phyloP scores from a whole-genome alignment of 2,888 invertebrate species.

The Dysmachus trigonus region DNA sequence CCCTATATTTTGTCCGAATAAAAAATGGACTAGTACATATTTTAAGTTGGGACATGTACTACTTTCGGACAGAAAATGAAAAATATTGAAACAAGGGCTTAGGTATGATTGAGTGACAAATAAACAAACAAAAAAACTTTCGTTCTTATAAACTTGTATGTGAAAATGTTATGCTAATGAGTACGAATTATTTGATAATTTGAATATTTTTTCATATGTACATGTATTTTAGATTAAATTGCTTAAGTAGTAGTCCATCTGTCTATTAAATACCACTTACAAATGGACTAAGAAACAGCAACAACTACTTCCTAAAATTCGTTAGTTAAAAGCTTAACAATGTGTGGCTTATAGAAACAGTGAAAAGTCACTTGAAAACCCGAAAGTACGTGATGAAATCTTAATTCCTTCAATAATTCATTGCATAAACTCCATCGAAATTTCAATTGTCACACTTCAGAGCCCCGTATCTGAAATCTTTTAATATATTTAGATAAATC shows the following conservation, averaged over 20 bases:
- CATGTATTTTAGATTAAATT: background rate
- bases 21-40: too few relatives aligned
- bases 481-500: background rate
- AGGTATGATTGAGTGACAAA: too few relatives aligned
- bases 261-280: background rate
- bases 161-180: too few relatives aligned
- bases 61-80: too few relatives aligned
- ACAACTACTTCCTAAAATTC: background rate
- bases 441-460: background rate
- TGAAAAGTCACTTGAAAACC: background rate
- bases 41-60: too few relatives aligned
- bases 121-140: too few relatives aligned
- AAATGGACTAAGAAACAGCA: background rate
- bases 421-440: background rate
- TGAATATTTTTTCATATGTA: too few relatives aligned
- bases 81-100: too few relatives aligned
- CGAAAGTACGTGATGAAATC: background rate
- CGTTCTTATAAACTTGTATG: too few relatives aligned
- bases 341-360: background rate
- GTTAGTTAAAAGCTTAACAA: background rate
- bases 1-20: too few relatives aligned
- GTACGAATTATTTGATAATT: too few relatives aligned
- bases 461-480: background rate
- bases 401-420: background rate
- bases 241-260: background rate